Evolutionary conservation across 2,113 vertebrate genomes (phyloP).

Genomic region (Strix aluco): DNA sequence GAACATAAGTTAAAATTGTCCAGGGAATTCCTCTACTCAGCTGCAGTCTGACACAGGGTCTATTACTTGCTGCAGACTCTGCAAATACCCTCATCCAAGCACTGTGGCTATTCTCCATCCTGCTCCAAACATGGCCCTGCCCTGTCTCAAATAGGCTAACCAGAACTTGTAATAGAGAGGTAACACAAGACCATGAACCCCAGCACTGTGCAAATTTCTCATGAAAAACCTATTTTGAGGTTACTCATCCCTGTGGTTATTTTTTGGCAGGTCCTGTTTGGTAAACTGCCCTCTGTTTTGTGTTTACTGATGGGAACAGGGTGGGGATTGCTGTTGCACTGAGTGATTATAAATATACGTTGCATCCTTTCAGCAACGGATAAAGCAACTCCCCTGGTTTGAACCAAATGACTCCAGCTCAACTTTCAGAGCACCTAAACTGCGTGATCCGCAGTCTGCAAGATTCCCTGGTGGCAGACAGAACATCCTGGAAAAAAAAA

Average conservation of each 20-base stretch:
- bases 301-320: conserved; percentile 44
- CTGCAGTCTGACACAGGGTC: background rate
- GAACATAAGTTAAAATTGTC: background rate
- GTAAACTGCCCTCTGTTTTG: background rate
- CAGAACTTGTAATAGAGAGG: background rate
- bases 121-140: background rate
- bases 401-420: conserved; percentile 10
- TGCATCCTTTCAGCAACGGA: background rate
- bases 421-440: background rate
- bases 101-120: background rate
- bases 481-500: conserved; percentile 47
- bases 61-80: background rate
- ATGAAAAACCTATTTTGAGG: background rate
- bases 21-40: background rate
- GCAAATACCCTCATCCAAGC: background rate
- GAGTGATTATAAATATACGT: background rate
- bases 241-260: background rate
- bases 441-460: background rate
- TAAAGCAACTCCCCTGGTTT: background rate
- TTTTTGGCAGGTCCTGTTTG: background rate
- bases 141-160: background rate
- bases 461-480: background rate
- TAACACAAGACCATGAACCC: background rate
- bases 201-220: background rate
- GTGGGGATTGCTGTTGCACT: background rate